phyloP scores from a whole-genome alignment of 2,113 vertebrate species.

The Lophotis ruficrista region DNA sequence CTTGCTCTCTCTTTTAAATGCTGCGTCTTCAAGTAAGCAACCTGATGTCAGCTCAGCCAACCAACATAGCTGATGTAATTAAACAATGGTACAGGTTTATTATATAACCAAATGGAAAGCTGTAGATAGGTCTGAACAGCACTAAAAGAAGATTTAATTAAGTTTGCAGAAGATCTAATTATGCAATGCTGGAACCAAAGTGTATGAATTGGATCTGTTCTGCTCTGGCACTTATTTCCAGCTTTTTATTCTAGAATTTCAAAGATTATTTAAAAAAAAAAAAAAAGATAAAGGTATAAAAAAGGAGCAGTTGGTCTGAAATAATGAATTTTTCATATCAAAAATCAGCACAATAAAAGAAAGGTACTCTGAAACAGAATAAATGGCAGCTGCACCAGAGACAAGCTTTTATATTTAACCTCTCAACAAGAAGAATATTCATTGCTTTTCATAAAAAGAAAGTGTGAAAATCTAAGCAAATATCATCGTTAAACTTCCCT shows the following conservation, averaged over 20 bases:
- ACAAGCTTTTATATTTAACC: neutral
- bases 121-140: constrained; percentile 19
- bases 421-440: neutral
- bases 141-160: constrained; percentile 62
- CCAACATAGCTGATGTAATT: constrained; percentile 17
- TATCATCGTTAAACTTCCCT: neutral
- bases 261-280: constrained; percentile 18
- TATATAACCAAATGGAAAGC: constrained; percentile 42
- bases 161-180: constrained; percentile 50
- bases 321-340: constrained; percentile 13
- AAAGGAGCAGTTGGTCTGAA: neutral
- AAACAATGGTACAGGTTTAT: constrained; percentile 56
- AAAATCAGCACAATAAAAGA: neutral
- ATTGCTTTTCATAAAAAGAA: neutral
- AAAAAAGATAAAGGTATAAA: neutral
- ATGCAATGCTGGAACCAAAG: constrained; percentile 18
- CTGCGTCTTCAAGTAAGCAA: neutral
- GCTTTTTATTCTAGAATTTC: constrained; percentile 33
- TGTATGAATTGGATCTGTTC: neutral
- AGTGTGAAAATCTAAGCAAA: neutral
- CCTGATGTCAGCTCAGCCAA: constrained; percentile 8
- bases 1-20: neutral
- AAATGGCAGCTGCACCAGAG: neutral
- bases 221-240: constrained; percentile 6
- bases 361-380: neutral